Evolutionary conservation across 2,888 invertebrate genomes (phyloP), one percentile per base, ranked within the genome.

Genomic region (Molorchus minor): DNA sequence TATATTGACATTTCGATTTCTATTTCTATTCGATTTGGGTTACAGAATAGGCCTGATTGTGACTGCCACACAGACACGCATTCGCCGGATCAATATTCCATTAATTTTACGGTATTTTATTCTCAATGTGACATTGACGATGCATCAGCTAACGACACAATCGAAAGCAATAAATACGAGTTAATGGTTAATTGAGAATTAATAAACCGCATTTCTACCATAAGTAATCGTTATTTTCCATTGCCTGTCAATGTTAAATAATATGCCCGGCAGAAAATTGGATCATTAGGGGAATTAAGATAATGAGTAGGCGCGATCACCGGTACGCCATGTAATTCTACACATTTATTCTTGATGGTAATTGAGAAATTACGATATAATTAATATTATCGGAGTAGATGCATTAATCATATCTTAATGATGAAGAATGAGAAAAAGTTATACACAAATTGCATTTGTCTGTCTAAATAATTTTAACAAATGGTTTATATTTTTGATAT

Each of bases 271-370:
- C 3, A 7, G 12, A n/a, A 25, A 5, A 25, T 25, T 3, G 20
- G 20, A 61, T 61, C 59, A 68, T 70, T 70, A 70, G 62, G 63
- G 61, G 65, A 71, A 70, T 69, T 71, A 71, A 70, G 70, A 69
- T 71, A 71, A 70, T 71, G 70, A 70, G 69, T 54, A 61, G 71
- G 71, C 71, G 71, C 70, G 65, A 40, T 65, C 19, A 19, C 12
- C 30, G 12, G 20, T 36, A 47, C 47, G 13, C 15, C 21, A 25
- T 38, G 38, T 49, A 49, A 49, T 49, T 49, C 20, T 49, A 38
- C 15, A 35, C 29, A 40, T 49, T 49, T 38, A 16, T 49, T 49
- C 49, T 49, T 38, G 17, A 46, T 41, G 45, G 58, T 70, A 70
- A 68, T 68, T 67, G 67, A 70, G 66, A 66, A 68, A 70, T 69